A percentile compares a stretch with the other conserved stretches of the same genome.
Conservation (phyloP, 2,113 vertebrate genomes). For the Chamaetylas fuelleborni region DNA sequence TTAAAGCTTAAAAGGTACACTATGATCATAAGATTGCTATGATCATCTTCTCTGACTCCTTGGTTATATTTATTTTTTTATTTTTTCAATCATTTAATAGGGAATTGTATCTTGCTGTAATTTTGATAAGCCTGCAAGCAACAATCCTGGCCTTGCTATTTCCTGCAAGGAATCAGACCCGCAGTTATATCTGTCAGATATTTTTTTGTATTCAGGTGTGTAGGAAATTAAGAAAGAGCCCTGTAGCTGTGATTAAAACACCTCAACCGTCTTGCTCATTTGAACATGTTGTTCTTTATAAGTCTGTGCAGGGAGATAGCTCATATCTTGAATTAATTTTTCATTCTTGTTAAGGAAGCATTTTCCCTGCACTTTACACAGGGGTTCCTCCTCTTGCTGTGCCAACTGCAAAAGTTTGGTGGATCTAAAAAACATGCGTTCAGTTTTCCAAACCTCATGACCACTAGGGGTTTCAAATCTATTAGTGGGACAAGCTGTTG, state of each 20-base stretch:
- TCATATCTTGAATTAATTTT: not conserved
- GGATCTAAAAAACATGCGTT: not conserved
- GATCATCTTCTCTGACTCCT: not conserved
- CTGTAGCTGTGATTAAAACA: not conserved
- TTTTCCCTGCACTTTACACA: fast-evolving
- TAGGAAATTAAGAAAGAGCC: not conserved
- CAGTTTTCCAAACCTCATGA: not conserved
- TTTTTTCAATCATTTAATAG: not conserved
- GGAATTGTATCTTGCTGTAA: not conserved
- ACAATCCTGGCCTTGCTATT: not conserved
- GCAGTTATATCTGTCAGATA: not conserved
- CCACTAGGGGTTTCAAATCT: not conserved
- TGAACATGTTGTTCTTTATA: not conserved
- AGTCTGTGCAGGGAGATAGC: not conserved
- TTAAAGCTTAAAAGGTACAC: not conserved
- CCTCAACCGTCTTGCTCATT: not conserved
- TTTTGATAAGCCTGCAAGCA: not conserved
- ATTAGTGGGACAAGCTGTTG: not conserved
- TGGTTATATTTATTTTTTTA: not conserved
- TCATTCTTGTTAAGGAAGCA: not conserved
- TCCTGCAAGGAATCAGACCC: not conserved
- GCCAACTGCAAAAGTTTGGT: not conserved
- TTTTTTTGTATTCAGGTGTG: not conserved
- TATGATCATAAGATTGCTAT: not conserved
- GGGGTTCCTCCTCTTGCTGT: not conserved